phyloP scores from a whole-genome alignment of 2,113 vertebrate genomes.

The Halcyon senegalensis region DNA sequence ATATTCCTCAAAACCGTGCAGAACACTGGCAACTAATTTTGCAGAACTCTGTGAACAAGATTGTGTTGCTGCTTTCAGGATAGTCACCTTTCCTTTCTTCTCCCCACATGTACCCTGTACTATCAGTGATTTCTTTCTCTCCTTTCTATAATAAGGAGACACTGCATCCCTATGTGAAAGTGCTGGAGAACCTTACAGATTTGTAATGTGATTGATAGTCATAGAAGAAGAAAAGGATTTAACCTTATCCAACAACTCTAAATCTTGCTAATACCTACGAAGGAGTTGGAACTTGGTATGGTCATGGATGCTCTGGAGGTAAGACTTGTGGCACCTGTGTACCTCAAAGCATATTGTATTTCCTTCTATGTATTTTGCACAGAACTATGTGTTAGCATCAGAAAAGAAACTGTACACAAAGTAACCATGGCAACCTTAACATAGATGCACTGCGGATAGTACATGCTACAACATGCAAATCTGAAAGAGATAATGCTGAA shows the following conservation, averaged over 20 bases:
- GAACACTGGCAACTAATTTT: not conserved
- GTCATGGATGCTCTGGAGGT: not conserved
- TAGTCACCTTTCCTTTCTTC: not conserved
- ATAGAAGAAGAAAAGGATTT: not conserved
- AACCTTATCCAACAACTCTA: not conserved
- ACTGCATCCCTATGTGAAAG: not conserved
- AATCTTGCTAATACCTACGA: not conserved
- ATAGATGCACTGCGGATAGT: not conserved
- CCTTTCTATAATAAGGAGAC: not conserved
- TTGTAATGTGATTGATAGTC: not conserved
- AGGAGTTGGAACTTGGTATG: not conserved
- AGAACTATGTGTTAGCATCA: not conserved
- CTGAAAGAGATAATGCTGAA: not conserved
- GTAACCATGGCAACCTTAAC: constrained; percentile 20
- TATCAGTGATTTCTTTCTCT: not conserved
- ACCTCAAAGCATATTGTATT: not conserved
- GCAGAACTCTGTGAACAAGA: not conserved
- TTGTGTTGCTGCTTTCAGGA: not conserved
- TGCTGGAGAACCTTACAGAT: not conserved
- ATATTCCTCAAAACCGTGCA: not conserved
- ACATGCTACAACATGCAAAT: not conserved
- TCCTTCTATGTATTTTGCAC: not conserved
- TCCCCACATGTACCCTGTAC: not conserved
- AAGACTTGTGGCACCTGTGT: not conserved
- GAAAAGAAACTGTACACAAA: not conserved